Conservation (phyloP, 1,140 invertebrate genomes). For the Nasonia giraulti region DNA sequence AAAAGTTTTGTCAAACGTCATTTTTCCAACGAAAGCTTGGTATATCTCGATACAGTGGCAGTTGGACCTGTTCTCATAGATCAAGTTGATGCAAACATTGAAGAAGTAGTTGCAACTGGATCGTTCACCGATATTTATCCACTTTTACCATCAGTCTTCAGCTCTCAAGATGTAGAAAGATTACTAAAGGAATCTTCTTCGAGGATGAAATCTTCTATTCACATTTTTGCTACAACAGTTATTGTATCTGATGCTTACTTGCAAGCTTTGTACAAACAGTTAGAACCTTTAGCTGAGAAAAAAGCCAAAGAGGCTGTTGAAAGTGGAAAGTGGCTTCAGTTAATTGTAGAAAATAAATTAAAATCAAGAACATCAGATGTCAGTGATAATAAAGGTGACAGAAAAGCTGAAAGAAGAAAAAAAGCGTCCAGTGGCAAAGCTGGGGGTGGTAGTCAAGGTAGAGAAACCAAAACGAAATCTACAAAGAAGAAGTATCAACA, state of each 20-base stretch:
- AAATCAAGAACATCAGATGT: conserved; percentile 68
- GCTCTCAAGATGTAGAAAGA: conserved; percentile 83
- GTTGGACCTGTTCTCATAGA: conserved; percentile 84
- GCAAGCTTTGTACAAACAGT: conserved; percentile 80
- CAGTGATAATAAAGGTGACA: conserved; percentile 80
- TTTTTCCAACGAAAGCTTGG: conserved; percentile 83
- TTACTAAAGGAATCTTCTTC: conserved; percentile 81
- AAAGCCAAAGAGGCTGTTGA: conserved; percentile 85
- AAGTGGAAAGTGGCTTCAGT: conserved; percentile 77
- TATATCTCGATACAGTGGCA: conserved; percentile 85
- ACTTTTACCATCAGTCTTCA: conserved; percentile 87
- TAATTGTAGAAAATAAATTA: conserved; percentile 67
- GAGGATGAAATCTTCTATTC: conserved; percentile 65
- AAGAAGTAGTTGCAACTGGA: conserved; percentile 86
- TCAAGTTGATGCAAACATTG: conserved; percentile 87
- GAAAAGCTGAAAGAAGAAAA: conserved; percentile 90
- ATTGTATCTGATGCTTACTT: conserved; percentile 77
- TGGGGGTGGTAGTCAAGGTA: conserved; percentile 92
- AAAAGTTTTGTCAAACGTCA: conserved; percentile 87
- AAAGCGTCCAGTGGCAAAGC: conserved; percentile 90
- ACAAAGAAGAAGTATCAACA: conserved; percentile 85
- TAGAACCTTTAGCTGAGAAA: conserved; percentile 80
- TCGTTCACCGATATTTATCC: conserved; percentile 87
- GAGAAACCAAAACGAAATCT: conserved; percentile 96
- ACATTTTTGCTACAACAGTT: conserved; percentile 66